These are phyloP conservation scores for Lophius piscatorius DNA, from an alignment of 2,113 vertebrate genomes.

Conservation along the genomic window DNA sequence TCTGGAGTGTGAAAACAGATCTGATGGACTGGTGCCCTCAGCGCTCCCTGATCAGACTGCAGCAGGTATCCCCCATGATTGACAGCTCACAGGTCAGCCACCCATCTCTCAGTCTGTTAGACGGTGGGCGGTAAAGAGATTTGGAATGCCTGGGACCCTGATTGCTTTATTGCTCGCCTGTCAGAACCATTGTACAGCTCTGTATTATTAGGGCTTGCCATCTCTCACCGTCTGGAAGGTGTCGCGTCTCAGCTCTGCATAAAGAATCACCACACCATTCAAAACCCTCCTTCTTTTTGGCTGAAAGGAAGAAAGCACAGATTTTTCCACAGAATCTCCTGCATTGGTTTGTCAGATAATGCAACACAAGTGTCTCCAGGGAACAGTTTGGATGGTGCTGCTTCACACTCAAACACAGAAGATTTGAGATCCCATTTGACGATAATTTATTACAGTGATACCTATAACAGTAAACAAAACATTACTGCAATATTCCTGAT, in stretches of 20 bases:
- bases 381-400: slow-evolving; percentile 64
- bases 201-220: slow-evolving; percentile 81
- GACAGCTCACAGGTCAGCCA: slow-evolving; percentile 82
- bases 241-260: slow-evolving; percentile 76
- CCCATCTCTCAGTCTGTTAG: slow-evolving; percentile 79
- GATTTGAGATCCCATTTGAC: slow-evolving; percentile 64
- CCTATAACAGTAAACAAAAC: slow-evolving; percentile 38
- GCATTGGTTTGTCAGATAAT: slow-evolving; percentile 77
- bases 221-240: slow-evolving; percentile 81
- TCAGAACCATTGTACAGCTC: slow-evolving; percentile 80
- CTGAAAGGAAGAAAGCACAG: slow-evolving; percentile 71
- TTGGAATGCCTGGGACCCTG: slow-evolving; percentile 81
- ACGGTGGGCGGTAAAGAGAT: slow-evolving; percentile 83
- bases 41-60: slow-evolving; percentile 75
- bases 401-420: slow-evolving; percentile 61
- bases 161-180: slow-evolving; percentile 83
- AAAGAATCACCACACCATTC: slow-evolving; percentile 78
- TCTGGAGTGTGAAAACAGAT: slow-evolving; percentile 82
- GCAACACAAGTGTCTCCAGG: slow-evolving; percentile 69
- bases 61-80: slow-evolving; percentile 81
- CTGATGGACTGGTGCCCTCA: slow-evolving; percentile 79
- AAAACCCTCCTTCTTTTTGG: slow-evolving; percentile 76
- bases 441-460: slow-evolving; percentile 59
- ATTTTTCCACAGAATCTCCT: slow-evolving; percentile 73
- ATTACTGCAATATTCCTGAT: slow-evolving; percentile 47